Conservation (phyloP, 2,797 vertebrate species). For the Acanthurus tractus region DNA sequence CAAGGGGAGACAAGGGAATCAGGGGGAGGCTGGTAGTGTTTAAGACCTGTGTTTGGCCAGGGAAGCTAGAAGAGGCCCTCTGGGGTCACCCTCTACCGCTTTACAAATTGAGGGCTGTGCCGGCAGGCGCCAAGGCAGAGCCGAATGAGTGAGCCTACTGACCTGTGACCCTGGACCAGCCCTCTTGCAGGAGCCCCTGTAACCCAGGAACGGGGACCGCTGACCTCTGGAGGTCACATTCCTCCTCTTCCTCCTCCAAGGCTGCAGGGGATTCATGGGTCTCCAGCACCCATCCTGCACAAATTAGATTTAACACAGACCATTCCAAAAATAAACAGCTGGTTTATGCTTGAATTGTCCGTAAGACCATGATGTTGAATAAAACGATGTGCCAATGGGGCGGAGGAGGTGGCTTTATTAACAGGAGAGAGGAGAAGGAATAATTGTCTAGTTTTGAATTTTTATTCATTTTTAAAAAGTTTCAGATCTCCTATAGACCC, state of each 20-base stretch:
- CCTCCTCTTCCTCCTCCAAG: constrained; percentile 83
- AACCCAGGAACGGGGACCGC: constrained; percentile 82
- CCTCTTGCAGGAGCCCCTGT: constrained; percentile 81
- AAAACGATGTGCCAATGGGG: constrained; percentile 38
- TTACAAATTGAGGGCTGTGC: constrained; percentile 89
- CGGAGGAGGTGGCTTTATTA: constrained; percentile 18
- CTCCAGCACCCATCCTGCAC: constrained; percentile 81
- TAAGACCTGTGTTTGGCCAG: constrained; percentile 87
- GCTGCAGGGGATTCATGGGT: constrained; percentile 84
- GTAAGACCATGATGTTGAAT: constrained; percentile 56
- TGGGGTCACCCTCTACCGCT: constrained; percentile 84
- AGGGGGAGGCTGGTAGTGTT: constrained; percentile 86
- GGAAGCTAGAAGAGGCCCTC: constrained; percentile 84
- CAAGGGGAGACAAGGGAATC: constrained; percentile 65
- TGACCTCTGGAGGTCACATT: constrained; percentile 86
- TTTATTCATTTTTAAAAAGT: not conserved
- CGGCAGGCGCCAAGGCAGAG: constrained; percentile 90
- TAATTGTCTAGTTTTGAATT: constrained; percentile 1
- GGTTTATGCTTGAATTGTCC: constrained; percentile 69
- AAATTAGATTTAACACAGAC: constrained; percentile 87
- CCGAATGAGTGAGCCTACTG: constrained; percentile 83
- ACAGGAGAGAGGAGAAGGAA: constrained; percentile 4
- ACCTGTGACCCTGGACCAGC: constrained; percentile 88
- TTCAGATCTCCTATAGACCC: not conserved
- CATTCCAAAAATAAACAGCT: constrained; percentile 84